A percentile compares a stretch with the other conserved stretches of the same genome.
These are phyloP conservation scores for Zingel zingel DNA, from an alignment of 2,113 vertebrate species.

Conservation along the genomic window DNA sequence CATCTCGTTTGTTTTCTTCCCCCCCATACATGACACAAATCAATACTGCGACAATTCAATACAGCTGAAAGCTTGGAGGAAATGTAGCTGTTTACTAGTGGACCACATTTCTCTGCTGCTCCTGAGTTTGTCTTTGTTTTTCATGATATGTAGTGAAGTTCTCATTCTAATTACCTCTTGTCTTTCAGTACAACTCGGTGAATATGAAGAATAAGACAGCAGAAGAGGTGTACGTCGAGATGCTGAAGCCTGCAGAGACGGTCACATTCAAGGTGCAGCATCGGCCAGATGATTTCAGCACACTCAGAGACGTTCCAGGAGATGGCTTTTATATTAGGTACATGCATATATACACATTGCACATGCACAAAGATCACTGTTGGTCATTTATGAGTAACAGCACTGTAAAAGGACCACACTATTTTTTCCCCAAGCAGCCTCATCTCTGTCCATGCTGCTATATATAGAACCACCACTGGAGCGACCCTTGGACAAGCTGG, in stretches of 20 bases:
- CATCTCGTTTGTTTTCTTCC: constrained; percentile 46
- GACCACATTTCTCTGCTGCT: neutral
- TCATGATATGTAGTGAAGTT: constrained; percentile 7
- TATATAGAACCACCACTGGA: constrained; percentile 51
- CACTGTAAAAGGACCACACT: constrained; percentile 21
- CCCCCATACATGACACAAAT: constrained; percentile 50
- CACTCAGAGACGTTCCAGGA: constrained; percentile 91
- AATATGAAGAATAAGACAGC: constrained; percentile 93
- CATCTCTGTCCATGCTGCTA: constrained; percentile 44
- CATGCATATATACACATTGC: neutral
- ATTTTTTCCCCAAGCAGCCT: constrained; percentile 42
- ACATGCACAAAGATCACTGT: neutral
- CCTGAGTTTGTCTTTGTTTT: constrained; percentile 25
- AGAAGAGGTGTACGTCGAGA: constrained; percentile 97
- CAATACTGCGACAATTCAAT: constrained; percentile 68
- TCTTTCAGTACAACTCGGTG: constrained; percentile 90
- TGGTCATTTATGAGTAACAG: constrained; percentile 2
- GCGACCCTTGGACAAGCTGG: constrained; percentile 48
- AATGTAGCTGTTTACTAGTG: constrained; percentile 47
- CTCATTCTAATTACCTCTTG: neutral
- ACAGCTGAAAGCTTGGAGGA: constrained; percentile 50
- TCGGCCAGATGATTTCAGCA: constrained; percentile 91
- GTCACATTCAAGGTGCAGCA: constrained; percentile 93
- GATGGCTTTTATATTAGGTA: constrained; percentile 98
- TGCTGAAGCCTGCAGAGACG: constrained; percentile 94